Base-by-base conservation (phyloP, 2,113 vertebrate species). In the Vicugna pacos region DNA sequence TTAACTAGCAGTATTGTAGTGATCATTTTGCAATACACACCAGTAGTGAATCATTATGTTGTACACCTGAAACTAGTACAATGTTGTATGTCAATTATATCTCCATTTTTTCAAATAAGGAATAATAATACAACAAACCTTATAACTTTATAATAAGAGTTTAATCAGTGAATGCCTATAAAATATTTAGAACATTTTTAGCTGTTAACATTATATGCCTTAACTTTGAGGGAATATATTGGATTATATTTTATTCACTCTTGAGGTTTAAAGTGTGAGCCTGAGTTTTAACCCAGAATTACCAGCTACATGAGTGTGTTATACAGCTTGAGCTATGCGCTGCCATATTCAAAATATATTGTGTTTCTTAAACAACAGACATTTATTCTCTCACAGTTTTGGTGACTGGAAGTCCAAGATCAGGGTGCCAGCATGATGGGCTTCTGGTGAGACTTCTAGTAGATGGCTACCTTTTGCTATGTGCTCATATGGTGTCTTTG, bases 381-480 rank as follows among this genome's bases (percentile, higher is more conserved):
- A 26, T 73, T 87, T 86, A 35, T 77, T 90, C 90, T 94, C 80
- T 79, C 38, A 83, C 4, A 62, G 24, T 89, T 87, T 6, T 73
- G 26, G 19, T 69, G 30, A 13, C 56, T 94, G 16, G 13, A 97
- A 76, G 9, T 75, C 14, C 10, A 35, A 86, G 58, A 69, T 80
- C 38, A 83, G 0, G 12, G 8, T 24, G 5, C 7, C 30, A 52
- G 11, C 14, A 50, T 3, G n/a, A 48, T 46, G 17, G 30, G 9
- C 64, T 67, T 35, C 52, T n/a, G 50, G 38, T 56, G 75, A 88
- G 17, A 24, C 22, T 5, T 46, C 9, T 84, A 73, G 22, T 30
- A n/a, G 50, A 64, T 17, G 15, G 5, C 32, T 20, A 38, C 13
- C 10, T 93, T 86, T 91, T 82, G 17, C 16, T 52, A n/a, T 32